Evolutionary conservation across 2,888 invertebrate genomes (phyloP), one percentile per base, ranked within the genome.

Genomic region (Caenorhabditis sp.): DNA sequence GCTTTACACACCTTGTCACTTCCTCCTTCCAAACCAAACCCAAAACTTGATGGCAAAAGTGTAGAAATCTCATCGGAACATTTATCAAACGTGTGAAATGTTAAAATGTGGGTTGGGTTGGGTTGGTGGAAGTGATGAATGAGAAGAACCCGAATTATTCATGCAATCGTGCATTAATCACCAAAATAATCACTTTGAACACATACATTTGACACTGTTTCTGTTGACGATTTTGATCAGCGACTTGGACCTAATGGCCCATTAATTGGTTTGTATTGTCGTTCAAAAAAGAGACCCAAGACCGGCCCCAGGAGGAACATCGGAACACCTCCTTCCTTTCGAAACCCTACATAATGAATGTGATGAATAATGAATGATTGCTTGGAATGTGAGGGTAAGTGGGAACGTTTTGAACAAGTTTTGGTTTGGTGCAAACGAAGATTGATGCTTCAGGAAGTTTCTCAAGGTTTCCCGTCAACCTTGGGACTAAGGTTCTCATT

Each of bases 231-330:
- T 59, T 59, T 52, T 52, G 50, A 17, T 35, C 22, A 37, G n/a
- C 1, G 35, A 39, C 41, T 56, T 37, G 45, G 59, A 59, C 70
- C 45, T 70, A 70, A 70, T 70, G 70, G 70, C 59, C 70, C 70
- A 70, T 70, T 70, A 70, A 70, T 70, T 70, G 68, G 58, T 59
- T 59, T 59, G 52, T 37, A 45, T 59, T 61, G 53, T 37, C 27
- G 45, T 37, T 55, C 53, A 55, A 37, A 66, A 56, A 56, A 48
- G 20, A 13, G 27, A 46, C 35, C 9, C 8, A 66, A 45, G 41
- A 39, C 55, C 22, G 39, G 56, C 39, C 39, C 11, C 9, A 35
- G 35, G 9, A 35, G 13, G 9, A 13, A 2, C 35, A 13, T 35
- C 11, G 35, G 35, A 9, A 35, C 9, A 35, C 9, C 35, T 13